Conservation (phyloP, 2,797 vertebrate genomes). For the Lophotriccus pileatus region DNA sequence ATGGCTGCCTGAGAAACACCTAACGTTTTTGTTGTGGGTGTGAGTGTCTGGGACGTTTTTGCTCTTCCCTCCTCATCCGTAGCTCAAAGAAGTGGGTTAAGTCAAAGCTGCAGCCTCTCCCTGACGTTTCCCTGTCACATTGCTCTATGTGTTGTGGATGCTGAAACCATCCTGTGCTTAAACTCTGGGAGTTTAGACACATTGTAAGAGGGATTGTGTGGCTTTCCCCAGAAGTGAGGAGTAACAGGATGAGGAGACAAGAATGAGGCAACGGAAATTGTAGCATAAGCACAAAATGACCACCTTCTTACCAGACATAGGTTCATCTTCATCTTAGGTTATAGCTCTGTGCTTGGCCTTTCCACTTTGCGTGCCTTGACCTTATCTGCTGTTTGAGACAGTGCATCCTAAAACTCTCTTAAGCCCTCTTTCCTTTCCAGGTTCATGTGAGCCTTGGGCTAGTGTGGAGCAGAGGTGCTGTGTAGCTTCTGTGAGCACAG, state of each 20-base stretch:
- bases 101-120: background rate
- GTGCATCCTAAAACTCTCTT: background rate
- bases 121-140: rapidly evolving
- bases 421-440: background rate
- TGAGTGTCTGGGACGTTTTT: background rate
- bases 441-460: background rate
- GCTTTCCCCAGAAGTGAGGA: background rate
- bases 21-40: rapidly evolving
- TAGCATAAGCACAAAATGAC: background rate
- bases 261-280: background rate
- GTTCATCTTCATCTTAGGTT: background rate
- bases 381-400: background rate
- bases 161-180: background rate
- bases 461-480: background rate
- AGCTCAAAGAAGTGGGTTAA: background rate
- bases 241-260: background rate
- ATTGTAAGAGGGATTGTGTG: background rate
- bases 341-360: background rate
- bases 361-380: background rate
- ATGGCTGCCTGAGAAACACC: background rate
- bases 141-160: background rate
- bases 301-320: background rate
- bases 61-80: background rate
- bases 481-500: background rate
- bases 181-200: too few species aligned